Evolutionary conservation across 1,140 invertebrate species (phyloP), one percentile per base, ranked within the genome.

Genomic region (Pentalonia nigronervosa): DNA sequence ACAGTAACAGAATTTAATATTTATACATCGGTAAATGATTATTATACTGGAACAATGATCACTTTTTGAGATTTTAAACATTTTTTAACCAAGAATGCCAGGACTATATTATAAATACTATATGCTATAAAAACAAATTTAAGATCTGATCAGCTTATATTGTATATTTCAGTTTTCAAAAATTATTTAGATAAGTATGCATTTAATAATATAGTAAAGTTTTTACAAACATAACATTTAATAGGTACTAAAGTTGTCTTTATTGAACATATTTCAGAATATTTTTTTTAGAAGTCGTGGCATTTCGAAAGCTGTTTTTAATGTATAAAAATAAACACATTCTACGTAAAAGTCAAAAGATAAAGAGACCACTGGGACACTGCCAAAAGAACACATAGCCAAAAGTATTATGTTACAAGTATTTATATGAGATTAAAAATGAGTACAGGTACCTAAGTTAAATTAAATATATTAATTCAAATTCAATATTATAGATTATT

Each of bases 361-460:
- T 50, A 84, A 36, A 34, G 84, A 86, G 76, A 93, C 34, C 30
- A 45, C 30, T 84, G 91, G 91, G 84, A 50, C 2, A 56, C 9
- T 17, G 91, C 91, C 91, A 93, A 53, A 84, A 56, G 25, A 56
- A 41, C 76, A 84, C 81, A 83, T 17, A 84, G 91, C 91, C 91
- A 93, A 93, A 84, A 41, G 91, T 53, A 93, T 93, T 84, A 93
- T 83, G 91, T 93, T 93, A 93, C 91, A 93, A 84, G 45, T 67
- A 67, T 67, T 60, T 90, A 25, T 56, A 90, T n/a, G 23, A n/a
- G 36, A 90, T 90, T 90, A 45, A 67, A 56, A 89, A 90, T 4
- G 56, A 47, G 8, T n/a, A 36, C 34, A 90, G 89, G 89, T 90
- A 41, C 41, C 41, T 41, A 90, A 90, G 53, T 30, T 50, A 20